Conservation (phyloP, 2,113 vertebrate species). For the Chaetorhynchus papuensis region DNA sequence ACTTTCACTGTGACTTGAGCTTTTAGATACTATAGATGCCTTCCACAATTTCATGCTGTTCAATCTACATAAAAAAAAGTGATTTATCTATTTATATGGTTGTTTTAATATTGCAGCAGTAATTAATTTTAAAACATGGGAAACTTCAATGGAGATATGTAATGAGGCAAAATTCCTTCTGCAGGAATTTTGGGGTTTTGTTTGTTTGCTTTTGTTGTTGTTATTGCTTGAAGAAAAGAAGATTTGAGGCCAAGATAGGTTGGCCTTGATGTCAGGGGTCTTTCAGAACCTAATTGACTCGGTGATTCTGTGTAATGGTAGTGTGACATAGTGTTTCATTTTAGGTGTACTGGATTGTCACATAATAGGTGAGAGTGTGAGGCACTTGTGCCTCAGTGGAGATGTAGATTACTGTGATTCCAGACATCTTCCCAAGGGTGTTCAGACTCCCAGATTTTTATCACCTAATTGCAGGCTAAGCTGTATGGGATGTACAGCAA, state of each 20-base stretch:
- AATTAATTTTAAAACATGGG: neutral
- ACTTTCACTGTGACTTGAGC: neutral
- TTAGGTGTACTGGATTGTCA: neutral
- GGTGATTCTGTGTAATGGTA: neutral
- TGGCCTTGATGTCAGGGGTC: neutral
- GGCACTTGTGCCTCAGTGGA: neutral
- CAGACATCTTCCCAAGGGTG: neutral
- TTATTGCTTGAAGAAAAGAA: neutral
- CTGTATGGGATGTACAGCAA: neutral
- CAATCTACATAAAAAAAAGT: neutral
- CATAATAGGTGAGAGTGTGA: neutral
- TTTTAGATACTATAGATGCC: neutral
- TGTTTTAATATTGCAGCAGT: neutral
- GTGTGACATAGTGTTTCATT: neutral
- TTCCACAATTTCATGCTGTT: neutral
- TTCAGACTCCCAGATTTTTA: neutral
- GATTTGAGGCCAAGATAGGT: neutral
- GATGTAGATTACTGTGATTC: neutral
- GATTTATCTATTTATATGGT: neutral
- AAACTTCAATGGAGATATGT: neutral
- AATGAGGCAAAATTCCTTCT: neutral
- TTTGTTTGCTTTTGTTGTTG: neutral
- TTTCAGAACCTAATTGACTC: neutral
- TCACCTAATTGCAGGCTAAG: neutral
- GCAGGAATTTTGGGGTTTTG: neutral